Evolutionary conservation across 2,888 invertebrate species (phyloP), one percentile per base, ranked within the genome.

Genomic region (Acanthopleura granulata): DNA sequence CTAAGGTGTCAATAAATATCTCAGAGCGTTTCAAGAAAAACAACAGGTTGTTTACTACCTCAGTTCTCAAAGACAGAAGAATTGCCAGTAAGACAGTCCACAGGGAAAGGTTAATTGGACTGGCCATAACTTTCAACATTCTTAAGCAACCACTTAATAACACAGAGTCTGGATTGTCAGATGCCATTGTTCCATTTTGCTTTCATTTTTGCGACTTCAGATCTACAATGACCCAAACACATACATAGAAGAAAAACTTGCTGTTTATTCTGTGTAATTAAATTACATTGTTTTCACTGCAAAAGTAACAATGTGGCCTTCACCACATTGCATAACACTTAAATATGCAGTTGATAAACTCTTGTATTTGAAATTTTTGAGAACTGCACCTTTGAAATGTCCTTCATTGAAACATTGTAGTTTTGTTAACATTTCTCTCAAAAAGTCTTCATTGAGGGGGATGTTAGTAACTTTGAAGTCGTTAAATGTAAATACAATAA

Each of bases 21-120:
- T 80, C 80, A 57, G 77, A 76, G 25, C 80, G 79, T 49, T 82
- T 79, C 29, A 78, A 75, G 27, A 79, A 75, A 50, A 79, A 77
- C 73, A 80, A 80, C 49, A 22, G 76, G 40, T 74, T 81, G 74
- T 69, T 40, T 70, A 72, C 77, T 4, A 73, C 77, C 70, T 75
- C 66, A 70, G 73, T 81, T 15, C 15, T 80, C 0, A 72, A 50
- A n/a, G 82, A 82, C 72, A 74, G 80, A 71, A 82, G 78, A 66
- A 74, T 79, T 16, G 77, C 79, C 22, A 80, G 80, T 62, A 80
- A 80, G 70, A 49, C 78, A 50, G 80, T 78, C 0, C 77, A 78
- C 62, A 74, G 77, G 71, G 79, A 79, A 71, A 27, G 79, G 40
- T 50, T 81, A 16, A 79, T 62, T 22, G 74, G 74, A 27, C 74